phyloP scores from a whole-genome alignment of 2,888 invertebrate species.

The Ditylenchus weischeri region DNA sequence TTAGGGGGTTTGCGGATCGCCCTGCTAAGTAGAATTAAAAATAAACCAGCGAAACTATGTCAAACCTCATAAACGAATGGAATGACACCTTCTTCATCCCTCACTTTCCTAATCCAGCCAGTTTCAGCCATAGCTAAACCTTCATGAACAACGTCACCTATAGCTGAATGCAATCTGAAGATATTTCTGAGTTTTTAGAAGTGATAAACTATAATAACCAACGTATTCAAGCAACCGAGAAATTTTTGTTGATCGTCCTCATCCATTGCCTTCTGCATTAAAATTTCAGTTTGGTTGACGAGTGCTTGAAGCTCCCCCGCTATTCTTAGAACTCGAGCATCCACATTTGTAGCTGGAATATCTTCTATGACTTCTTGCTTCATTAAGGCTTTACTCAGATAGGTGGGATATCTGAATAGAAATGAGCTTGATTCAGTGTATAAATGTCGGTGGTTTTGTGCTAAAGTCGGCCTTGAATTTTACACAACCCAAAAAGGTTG shows the following conservation, averaged over 20 bases:
- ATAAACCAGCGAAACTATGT: not conserved
- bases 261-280: not conserved
- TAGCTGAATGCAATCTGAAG: constrained; percentile 9
- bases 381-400: no score
- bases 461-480: no score
- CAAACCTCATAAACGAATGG: constrained; percentile 21
- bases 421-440: no score
- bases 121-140: constrained; percentile 19
- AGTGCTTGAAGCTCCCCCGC: not conserved
- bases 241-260: constrained; percentile 1
- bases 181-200: not conserved
- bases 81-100: constrained; percentile 14
- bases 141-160: constrained; percentile 23
- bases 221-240: constrained; percentile 2
- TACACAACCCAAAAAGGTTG: no score
- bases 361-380: no score
- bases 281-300: not conserved
- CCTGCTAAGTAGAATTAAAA: not conserved
- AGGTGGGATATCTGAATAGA: no score
- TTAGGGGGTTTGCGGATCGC: no score
- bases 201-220: not conserved
- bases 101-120: constrained; percentile 18
- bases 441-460: no score
- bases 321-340: not conserved
- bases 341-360: no score